A percentile compares a stretch with the other conserved stretches of the same genome.
These are phyloP conservation scores for Macrobrachium nipponense DNA, from an alignment of 1,140 invertebrate species.

Conservation along the genomic window DNA sequence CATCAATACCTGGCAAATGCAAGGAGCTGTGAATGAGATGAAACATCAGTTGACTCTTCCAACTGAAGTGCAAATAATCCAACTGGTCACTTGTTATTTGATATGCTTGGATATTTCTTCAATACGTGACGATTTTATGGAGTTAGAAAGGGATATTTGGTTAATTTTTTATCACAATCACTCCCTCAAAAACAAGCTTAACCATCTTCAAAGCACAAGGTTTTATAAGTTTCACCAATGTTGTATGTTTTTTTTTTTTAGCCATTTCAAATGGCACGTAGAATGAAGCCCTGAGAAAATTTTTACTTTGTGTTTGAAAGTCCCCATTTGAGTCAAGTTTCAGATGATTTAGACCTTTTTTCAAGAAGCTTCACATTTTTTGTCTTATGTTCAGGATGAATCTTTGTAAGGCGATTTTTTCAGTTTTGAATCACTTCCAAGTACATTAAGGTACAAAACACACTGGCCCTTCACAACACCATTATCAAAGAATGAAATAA, in stretches of 20 bases:
- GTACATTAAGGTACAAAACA: constrained; percentile 20
- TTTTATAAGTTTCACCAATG: constrained; percentile 22
- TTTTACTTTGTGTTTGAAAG: too few relatives aligned
- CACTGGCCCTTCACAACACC: constrained; percentile 13
- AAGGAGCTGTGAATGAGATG: constrained; percentile 9
- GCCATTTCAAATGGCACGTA: neutral
- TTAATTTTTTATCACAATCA: neutral
- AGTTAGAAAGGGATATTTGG: neutral
- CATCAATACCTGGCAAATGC: neutral
- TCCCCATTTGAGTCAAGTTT: constrained; percentile 24
- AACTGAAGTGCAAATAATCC: constrained; percentile 7
- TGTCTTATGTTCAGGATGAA: neutral
- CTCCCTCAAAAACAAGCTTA: neutral
- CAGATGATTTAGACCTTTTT: neutral
- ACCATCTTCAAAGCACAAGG: neutral
- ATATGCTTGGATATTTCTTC: constrained; percentile 8
- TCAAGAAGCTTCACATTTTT: constrained; percentile 14
- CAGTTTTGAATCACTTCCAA: constrained; percentile 1
- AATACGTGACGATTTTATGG: neutral
- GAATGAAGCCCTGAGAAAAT: neutral
- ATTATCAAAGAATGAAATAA: constrained; percentile 19
- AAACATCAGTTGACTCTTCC: neutral
- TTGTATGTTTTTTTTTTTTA: neutral
- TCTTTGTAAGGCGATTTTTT: neutral
- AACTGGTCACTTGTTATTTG: neutral